A percentile compares a stretch with the other conserved stretches of the same genome.
Conservation (phyloP, 2,888 invertebrate species). For the Oeneis ivallda region DNA sequence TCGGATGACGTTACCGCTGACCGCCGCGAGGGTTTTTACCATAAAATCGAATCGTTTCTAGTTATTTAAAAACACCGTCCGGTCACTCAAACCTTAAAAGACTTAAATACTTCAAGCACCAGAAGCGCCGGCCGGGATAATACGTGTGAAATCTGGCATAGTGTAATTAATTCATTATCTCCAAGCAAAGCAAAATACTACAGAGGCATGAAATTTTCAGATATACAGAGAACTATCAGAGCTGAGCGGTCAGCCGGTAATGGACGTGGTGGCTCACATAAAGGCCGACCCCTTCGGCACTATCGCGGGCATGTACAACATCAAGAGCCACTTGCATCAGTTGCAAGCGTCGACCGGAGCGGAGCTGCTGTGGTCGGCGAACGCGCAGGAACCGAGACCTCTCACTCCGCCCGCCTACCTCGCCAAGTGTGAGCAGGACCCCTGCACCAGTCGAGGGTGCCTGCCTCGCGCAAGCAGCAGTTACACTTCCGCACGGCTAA, state of each 20-base stretch:
- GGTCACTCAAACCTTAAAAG: too few species aligned
- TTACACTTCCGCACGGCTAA: constrained; percentile 8
- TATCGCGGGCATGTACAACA: constrained; percentile 84
- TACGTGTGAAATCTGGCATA: too few species aligned
- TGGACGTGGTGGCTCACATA: constrained; percentile 74
- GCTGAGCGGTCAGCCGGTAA: constrained; percentile 62
- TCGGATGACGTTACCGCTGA: too few species aligned
- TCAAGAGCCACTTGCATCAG: constrained; percentile 70
- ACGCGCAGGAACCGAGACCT: constrained; percentile 53
- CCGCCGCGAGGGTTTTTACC: too few species aligned
- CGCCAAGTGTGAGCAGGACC: constrained; percentile 44
- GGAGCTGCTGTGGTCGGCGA: constrained; percentile 63
- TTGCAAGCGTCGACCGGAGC: constrained; percentile 52
- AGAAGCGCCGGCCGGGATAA: not conserved
- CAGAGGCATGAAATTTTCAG: constrained; percentile 44
- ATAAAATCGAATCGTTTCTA: too few species aligned
- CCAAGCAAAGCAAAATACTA: not conserved
- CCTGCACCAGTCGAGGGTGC: constrained; percentile 30
- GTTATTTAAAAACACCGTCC: too few species aligned
- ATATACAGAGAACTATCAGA: constrained; percentile 77
- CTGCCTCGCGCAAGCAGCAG: constrained; percentile 26
- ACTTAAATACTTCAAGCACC: too few species aligned
- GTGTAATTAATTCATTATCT: not conserved
- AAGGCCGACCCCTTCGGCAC: constrained; percentile 81
- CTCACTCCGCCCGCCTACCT: constrained; percentile 59